phyloP scores from a whole-genome alignment of 2,797 vertebrate species.

The Remorina albescens region DNA sequence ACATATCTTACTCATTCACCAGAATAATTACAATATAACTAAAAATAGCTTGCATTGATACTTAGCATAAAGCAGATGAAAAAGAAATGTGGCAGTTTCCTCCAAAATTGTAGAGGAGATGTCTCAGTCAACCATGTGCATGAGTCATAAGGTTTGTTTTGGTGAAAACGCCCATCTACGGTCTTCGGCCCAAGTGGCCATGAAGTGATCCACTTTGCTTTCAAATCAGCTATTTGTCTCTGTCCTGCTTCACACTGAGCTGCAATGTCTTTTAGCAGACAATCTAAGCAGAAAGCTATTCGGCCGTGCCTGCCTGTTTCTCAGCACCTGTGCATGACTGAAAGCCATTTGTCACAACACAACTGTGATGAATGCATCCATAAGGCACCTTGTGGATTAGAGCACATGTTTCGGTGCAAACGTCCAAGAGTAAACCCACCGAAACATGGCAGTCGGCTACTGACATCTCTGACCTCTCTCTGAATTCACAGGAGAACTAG shows the following conservation, averaged over 20 bases:
- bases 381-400: neutral
- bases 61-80: conserved; percentile 13
- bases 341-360: neutral
- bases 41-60: conserved; percentile 13
- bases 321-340: conserved; percentile 1
- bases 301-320: conserved; percentile 15
- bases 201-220: conserved; percentile 35
- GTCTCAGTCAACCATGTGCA: neutral
- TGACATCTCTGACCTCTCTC: neutral
- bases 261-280: neutral
- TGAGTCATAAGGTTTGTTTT: conserved; percentile 55
- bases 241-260: neutral
- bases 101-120: neutral
- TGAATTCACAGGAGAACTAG: conserved; percentile 15
- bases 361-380: neutral
- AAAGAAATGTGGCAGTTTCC: conserved; percentile 1
- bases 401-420: neutral
- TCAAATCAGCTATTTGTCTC: conserved; percentile 23
- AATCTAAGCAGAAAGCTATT: conserved; percentile 1
- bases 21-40: conserved; percentile 16
- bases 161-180: conserved; percentile 45
- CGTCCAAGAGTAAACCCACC: neutral
- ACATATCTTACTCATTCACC: conserved; percentile 12
- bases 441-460: neutral
- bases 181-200: conserved; percentile 7